phyloP scores from a whole-genome alignment of 2,113 vertebrate genomes.

The Albula goreensis region DNA sequence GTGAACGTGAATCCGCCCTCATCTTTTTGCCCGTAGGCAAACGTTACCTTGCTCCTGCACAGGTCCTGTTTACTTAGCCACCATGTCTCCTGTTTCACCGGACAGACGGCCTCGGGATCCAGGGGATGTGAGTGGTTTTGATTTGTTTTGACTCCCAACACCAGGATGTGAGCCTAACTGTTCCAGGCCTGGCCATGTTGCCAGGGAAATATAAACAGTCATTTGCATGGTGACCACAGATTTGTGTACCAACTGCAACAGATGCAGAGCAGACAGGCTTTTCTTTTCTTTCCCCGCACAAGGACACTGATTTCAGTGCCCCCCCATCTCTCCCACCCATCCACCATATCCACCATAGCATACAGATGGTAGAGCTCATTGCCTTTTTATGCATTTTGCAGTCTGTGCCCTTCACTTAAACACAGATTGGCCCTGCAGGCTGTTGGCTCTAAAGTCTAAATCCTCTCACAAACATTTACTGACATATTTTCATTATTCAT shows the following conservation, averaged over 20 bases:
- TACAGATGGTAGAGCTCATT: background rate
- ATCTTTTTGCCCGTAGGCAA: constrained; percentile 46
- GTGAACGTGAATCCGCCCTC: constrained; percentile 20
- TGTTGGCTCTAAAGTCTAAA: background rate
- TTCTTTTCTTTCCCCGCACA: constrained; percentile 28
- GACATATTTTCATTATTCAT: background rate
- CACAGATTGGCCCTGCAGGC: background rate
- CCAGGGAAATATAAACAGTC: constrained; percentile 50
- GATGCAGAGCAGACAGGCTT: constrained; percentile 38
- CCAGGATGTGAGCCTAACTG: constrained; percentile 63
- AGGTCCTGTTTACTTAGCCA: constrained; percentile 61
- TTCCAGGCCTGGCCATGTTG: constrained; percentile 50
- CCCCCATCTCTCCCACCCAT: background rate
- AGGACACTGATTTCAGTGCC: constrained; percentile 69
- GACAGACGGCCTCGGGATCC: constrained; percentile 43
- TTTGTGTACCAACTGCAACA: constrained; percentile 71
- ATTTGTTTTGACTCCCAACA: constrained; percentile 57
- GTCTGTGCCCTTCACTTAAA: background rate
- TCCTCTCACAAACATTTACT: background rate
- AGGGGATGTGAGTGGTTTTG: constrained; percentile 63
- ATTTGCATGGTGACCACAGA: constrained; percentile 77
- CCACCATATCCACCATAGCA: no score
- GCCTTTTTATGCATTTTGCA: background rate
- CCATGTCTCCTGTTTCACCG: constrained; percentile 20
- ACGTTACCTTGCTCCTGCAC: constrained; percentile 47